Base-by-base conservation (phyloP, 2,113 vertebrate genomes). In the Scomber scombrus region DNA sequence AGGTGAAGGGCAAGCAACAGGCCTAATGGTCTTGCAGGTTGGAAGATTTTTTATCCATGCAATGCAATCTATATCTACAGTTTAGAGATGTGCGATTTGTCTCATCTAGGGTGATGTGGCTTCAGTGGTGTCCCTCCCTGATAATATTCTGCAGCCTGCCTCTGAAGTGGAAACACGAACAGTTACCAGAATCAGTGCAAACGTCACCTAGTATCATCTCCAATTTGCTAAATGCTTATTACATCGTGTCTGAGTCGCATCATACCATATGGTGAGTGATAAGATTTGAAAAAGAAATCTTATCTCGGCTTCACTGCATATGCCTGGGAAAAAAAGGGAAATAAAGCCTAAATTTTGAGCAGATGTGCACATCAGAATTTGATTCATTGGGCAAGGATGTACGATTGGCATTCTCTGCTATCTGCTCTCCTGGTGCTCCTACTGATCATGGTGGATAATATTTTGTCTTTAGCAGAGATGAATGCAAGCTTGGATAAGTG, bases 171-270 rank as follows among this genome's bases (percentile, higher is more conserved):
- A 43, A 67, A 75, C 43, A 11, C 21, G 34, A 76, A 78, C 50
- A 52, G 71, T 85, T 56, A 68, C 49, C 16, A 72, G 62, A 89
- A 90, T 92, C 87, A 90, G 73, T 61, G 76, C 74, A 91, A 91
- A 93, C 90, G 91, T 90, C 91, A 93, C 85, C 78, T 75, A 68
- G 74, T 58, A 91, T 89, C 84, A 86, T 84, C 81, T 78, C 56
- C 50, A 71, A 84, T 81, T 85, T 77, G 74, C 85, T 88, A 86
- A 91, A 84, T 72, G 77, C 75, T 89, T 79, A 89, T 90, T 90
- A 78, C 85, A 82, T 87, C 76, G 82, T 63, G 77, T 71, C 64
- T 66, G 77, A 87, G 74, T 80, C 80, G 71, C 54, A 76, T 73
- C 18, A 13, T 3, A 55, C 82, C 90, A 88, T 87, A 92, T 89